Conservation (phyloP, 2,113 vertebrate species). For the Periophthalmodon schlosseri region DNA sequence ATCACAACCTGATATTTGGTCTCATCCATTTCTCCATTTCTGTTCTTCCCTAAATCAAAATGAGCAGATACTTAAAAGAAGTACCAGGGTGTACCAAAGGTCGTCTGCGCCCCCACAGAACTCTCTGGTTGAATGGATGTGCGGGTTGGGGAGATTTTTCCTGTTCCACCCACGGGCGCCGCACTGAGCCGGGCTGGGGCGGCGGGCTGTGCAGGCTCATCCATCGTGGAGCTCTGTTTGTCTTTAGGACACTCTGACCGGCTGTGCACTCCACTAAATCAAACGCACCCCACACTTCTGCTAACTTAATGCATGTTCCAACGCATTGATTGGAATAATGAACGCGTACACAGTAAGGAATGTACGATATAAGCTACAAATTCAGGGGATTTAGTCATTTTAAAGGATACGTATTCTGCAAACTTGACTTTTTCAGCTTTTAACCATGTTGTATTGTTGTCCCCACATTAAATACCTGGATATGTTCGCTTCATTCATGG, state of each 20-base stretch:
- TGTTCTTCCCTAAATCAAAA: neutral
- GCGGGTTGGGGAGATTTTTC: conserved; percentile 12
- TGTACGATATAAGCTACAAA: too few species aligned
- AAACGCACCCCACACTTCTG: neutral
- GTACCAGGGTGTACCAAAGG: neutral
- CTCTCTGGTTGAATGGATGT: conserved; percentile 13
- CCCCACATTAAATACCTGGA: too few species aligned
- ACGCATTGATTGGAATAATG: neutral
- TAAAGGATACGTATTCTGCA: too few species aligned
- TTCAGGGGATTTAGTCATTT: too few species aligned
- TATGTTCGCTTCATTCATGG: too few species aligned
- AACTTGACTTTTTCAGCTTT: too few species aligned
- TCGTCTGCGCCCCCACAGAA: conserved; percentile 42
- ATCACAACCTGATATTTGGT: neutral
- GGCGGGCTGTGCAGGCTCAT: conserved; percentile 23
- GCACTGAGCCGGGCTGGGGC: conserved; percentile 8
- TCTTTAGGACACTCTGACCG: conserved; percentile 31
- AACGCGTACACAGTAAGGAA: neutral
- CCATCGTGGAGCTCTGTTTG: conserved; percentile 24
- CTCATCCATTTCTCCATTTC: neutral
- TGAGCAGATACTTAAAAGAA: neutral
- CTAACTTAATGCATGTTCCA: neutral
- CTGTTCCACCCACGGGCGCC: conserved; percentile 12
- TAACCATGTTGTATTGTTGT: too few species aligned
- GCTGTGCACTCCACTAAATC: conserved; percentile 6